These are phyloP conservation scores for Ferdinandea cuprea DNA, from an alignment of 2,888 invertebrate genomes.

Conservation along the genomic window DNA sequence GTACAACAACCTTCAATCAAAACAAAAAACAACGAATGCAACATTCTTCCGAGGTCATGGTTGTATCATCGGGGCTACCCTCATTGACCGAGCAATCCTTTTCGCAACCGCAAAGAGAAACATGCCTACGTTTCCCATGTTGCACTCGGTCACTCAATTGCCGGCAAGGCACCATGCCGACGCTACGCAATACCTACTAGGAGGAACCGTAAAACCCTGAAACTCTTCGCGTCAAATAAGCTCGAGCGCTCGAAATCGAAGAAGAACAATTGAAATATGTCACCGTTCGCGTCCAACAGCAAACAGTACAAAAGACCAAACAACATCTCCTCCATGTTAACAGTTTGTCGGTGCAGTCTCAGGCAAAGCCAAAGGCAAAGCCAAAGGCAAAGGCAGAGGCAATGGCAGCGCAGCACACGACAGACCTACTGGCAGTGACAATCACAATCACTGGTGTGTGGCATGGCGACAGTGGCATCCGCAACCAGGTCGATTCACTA, in stretches of 20 bases:
- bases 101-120: not conserved
- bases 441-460: slow-evolving; percentile 32
- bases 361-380: no score
- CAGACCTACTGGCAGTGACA: slow-evolving; percentile 59
- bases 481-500: slow-evolving; percentile 63
- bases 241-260: slow-evolving; percentile 35
- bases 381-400: no score
- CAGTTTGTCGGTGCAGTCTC: slow-evolving; percentile 46
- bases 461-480: slow-evolving; percentile 39
- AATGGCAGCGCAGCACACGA: slow-evolving; percentile 54
- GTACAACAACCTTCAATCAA: no score
- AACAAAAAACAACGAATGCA: no score
- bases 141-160: slow-evolving; percentile 12
- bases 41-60: not conserved
- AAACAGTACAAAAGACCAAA: slow-evolving; percentile 55
- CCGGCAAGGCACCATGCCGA: slow-evolving; percentile 26
- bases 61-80: not conserved
- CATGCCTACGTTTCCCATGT: no score
- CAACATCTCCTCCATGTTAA: slow-evolving; percentile 57
- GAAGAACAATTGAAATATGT: slow-evolving; percentile 56
- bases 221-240: slow-evolving; percentile 22
- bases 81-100: no score
- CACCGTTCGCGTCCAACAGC: slow-evolving; percentile 32
- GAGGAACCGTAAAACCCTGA: not conserved
- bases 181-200: not conserved